Evolutionary conservation across 2,888 invertebrate species (phyloP).

Genomic region (Pyrocoelia pectoralis): DNA sequence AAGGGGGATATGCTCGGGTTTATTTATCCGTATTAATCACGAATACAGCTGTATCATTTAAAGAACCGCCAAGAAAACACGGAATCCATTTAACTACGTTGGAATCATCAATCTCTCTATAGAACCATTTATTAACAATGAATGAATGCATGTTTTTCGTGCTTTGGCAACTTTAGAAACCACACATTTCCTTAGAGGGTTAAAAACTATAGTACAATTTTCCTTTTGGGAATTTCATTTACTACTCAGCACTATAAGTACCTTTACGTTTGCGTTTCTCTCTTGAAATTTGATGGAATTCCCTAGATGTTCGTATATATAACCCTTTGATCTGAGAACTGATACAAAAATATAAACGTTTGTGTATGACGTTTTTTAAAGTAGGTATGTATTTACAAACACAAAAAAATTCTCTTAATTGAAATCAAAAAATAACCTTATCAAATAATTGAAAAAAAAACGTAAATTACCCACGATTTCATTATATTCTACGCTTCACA

Average conservation of each 20-base stretch:
- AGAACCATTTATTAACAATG: slow-evolving; percentile 1
- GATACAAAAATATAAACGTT: too few relatives aligned
- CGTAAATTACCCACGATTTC: too few relatives aligned
- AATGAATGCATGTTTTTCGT: neutral
- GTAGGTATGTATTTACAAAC: too few relatives aligned
- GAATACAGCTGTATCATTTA: too few relatives aligned
- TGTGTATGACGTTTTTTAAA: too few relatives aligned
- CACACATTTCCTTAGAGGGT: neutral
- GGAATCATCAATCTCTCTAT: neutral
- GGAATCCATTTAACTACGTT: neutral
- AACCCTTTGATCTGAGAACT: too few relatives aligned
- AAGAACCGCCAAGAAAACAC: neutral
- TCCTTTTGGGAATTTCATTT: neutral
- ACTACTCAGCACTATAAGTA: neutral
- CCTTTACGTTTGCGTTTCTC: neutral
- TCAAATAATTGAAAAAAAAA: too few relatives aligned
- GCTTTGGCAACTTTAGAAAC: neutral
- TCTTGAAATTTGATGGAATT: neutral
- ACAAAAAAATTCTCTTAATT: too few relatives aligned
- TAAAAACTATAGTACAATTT: neutral
- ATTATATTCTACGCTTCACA: too few relatives aligned
- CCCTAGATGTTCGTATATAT: neutral
- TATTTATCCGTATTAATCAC: too few relatives aligned
- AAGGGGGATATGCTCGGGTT: too few relatives aligned
- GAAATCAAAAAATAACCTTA: too few relatives aligned